Percentiles rank a stretch among this genome's conserved stretches.
These are phyloP conservation scores for Oreochromis mossambicus DNA, from an alignment of 2,797 vertebrate species.

Conservation along the genomic window DNA sequence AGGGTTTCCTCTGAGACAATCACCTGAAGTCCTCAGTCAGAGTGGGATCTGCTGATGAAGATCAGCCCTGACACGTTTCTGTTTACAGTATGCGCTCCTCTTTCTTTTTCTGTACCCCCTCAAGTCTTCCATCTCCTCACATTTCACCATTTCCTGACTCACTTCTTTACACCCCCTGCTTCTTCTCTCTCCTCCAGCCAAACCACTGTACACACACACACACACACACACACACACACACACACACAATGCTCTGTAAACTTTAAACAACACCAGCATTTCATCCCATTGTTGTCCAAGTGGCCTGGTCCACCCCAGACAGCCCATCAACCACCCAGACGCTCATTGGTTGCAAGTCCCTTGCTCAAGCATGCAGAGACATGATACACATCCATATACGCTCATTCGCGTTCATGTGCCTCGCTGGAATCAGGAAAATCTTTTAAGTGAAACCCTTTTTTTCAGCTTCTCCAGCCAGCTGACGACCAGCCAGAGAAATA, in stretches of 20 bases:
- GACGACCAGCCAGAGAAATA: conserved; percentile 32
- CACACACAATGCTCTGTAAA: conserved; percentile 33
- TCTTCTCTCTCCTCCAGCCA: neutral
- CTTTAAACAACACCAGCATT: conserved; percentile 59
- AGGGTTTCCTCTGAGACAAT: conserved; percentile 17
- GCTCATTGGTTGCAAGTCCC: conserved; percentile 42
- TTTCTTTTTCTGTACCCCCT: conserved; percentile 18
- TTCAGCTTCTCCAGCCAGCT: conserved; percentile 29
- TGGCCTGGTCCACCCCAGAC: conserved; percentile 42
- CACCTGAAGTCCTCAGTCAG: conserved; percentile 22
- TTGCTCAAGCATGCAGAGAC: conserved; percentile 61
- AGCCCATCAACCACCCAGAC: conserved; percentile 47
- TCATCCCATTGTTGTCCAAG: conserved; percentile 51
- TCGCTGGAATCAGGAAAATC: conserved; percentile 14
- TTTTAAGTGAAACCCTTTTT: conserved; percentile 17
- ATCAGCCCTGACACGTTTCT: conserved; percentile 34
- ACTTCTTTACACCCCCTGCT: conserved; percentile 11
- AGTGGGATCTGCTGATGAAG: neutral
- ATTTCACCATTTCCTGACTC: conserved; percentile 35
- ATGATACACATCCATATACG: conserved; percentile 38
- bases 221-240: neutral
- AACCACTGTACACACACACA: conserved; percentile 16
- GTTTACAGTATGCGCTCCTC: conserved; percentile 39
- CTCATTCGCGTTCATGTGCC: conserved; percentile 20
- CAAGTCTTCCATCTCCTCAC: conserved; percentile 14